Evolutionary conservation across 2,113 vertebrate genomes (phyloP), one percentile per base, ranked within the genome.

Genomic region (Syngnathus scovelli): DNA sequence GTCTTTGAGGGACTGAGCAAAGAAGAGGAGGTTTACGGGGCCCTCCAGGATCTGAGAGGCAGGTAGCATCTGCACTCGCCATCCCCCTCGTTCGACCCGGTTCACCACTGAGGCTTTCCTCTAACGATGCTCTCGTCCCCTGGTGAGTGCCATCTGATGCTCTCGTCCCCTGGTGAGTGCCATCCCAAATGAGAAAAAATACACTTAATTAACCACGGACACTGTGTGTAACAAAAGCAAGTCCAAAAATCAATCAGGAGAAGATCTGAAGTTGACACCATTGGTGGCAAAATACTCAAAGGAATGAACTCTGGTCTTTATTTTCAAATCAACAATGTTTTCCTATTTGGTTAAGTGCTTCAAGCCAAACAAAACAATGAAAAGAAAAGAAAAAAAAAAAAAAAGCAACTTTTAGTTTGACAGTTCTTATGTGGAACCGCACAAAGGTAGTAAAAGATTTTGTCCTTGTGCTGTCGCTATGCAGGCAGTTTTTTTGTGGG

Each of bases 1-100:
- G 95, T 99, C 94, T 99, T 99, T 68, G 96, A 98, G 92, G 95
- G 95, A 91, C 93, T 99, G 84, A 98, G 96, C 92, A 94, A 92
- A 87, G 97, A 98, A 74, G 95, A 98, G 18, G 94, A 96, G 68
- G 95, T 99, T 84, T 99, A 98, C 74, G 93, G 92, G 70, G 92
- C 95, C 85, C 91, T 99, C 80, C 94, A 97, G 86, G 93, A 95
- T 81, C 92, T 98, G 76, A 93, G 95, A 81, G 89, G 89, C 85
- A 98, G 97, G 95, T 99, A 99, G 94, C 96, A 93, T 64, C 67
- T 6, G 67, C 38, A 60, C 70, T 56, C 71, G 52, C 69, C 72
- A 41, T 13, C 36, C 23, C 51, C 54, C 68, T 69, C 36, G 52
- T 54, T 69, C 61, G 1, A 63, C 68, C 76, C 73, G 56, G 67